Percentiles rank a stretch among this genome's conserved stretches.
These are phyloP conservation scores for Alfaro cultratus DNA, from an alignment of 2,797 vertebrate genomes.

Conservation along the genomic window DNA sequence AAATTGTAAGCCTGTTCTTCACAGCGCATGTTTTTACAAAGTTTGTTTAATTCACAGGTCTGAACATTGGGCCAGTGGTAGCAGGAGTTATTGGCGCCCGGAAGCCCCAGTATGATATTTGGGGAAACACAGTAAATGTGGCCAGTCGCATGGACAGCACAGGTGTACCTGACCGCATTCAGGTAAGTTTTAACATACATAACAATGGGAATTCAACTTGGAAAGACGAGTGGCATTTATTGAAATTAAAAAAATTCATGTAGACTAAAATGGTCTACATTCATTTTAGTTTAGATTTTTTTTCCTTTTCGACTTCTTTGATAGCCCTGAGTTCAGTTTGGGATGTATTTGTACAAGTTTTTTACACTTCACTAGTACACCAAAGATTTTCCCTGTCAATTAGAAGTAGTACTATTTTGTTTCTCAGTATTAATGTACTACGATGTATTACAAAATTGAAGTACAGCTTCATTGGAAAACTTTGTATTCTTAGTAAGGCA, in stretches of 20 bases:
- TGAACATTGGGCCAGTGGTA: constrained; percentile 95
- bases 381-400: neutral
- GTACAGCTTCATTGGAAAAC: neutral
- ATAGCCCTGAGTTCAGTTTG: neutral
- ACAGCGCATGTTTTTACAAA: neutral
- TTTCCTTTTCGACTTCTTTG: neutral
- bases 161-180: constrained; percentile 94
- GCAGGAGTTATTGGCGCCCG: constrained; percentile 93
- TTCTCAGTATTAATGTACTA: too few species aligned
- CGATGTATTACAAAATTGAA: too few species aligned
- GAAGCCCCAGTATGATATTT: constrained; percentile 95
- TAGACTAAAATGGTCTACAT: neutral
- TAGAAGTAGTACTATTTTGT: neutral
- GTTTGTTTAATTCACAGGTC: constrained; percentile 71
- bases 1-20: neutral
- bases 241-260: neutral
- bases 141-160: constrained; percentile 99
- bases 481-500: neutral
- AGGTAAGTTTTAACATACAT: constrained; percentile 75
- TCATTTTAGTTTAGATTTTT: neutral
- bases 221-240: neutral
- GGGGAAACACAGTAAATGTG: constrained; percentile 97
- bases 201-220: neutral
- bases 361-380: neutral
- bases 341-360: neutral